Conservation (phyloP, 2,888 invertebrate species). For the Coenonympha glycerion region DNA sequence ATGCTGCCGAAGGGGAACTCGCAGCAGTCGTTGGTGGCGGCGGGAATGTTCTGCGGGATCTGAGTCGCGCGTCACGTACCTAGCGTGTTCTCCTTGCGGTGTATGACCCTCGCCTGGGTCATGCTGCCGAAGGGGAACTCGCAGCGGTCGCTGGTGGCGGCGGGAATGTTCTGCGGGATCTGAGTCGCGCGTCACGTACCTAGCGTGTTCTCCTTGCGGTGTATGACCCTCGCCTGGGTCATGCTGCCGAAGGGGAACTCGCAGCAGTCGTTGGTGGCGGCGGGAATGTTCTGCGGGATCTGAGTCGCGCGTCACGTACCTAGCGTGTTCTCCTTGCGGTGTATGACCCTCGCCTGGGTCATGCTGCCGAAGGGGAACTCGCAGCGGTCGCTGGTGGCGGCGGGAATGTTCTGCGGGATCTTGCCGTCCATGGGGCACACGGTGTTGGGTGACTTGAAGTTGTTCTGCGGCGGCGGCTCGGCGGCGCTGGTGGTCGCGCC, state of each 20-base stretch:
- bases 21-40: conserved; percentile 75
- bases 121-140: conserved; percentile 93
- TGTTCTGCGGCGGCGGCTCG: conserved; percentile 65
- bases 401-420: conserved; percentile 75
- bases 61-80: no score
- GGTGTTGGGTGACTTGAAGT: conserved; percentile 88
- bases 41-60: conserved; percentile 53
- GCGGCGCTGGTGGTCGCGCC: conserved; percentile 56
- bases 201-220: conserved; percentile 67
- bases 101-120: conserved; percentile 91
- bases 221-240: conserved; percentile 83
- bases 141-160: conserved; percentile 75
- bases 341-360: conserved; percentile 91
- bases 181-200: background rate
- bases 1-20: conserved; percentile 93
- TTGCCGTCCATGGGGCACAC: conserved; percentile 90
- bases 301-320: conserved; percentile 48
- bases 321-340: conserved; percentile 80
- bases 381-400: conserved; percentile 73
- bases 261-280: conserved; percentile 36
- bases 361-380: conserved; percentile 93
- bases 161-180: background rate
- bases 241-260: conserved; percentile 17
- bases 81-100: conserved; percentile 80
- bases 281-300: conserved; percentile 75